Evolutionary conservation across 2,888 invertebrate species (phyloP), one percentile per base, ranked within the genome.

Genomic region (Liposcelis brunnea): DNA sequence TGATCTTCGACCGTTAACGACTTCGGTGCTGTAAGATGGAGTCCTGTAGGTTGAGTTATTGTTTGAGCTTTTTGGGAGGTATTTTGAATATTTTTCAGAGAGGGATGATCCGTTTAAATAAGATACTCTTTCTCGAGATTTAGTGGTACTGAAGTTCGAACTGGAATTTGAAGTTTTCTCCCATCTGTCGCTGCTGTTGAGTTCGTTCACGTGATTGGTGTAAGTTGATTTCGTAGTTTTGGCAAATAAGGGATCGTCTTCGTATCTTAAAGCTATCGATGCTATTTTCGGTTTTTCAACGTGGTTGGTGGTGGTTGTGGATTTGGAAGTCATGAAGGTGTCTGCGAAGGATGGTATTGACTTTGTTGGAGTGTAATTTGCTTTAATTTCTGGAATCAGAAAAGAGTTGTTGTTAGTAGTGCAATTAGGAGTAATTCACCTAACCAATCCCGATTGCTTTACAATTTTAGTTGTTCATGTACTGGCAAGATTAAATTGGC

Each of bases 191-290:
- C 8, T 26, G 4, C 15, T 18, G n/a, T n/a, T n/a, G n/a, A n/a
- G n/a, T n/a, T n/a, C n/a, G n/a, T n/a, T n/a, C 19, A n/a, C 18
- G 16, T 21, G 40, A 19, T n/a, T 40, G 5, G 14, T 35, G 16
- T 35, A 35, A 7, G 35, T 14, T 10, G 35, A 35, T 15, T 35
- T 35, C 31, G 21, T 37, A 19, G 8, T 33, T 43, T 34, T 12
- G 26, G 26, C 26, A 19, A 40, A 40, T 21, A 19, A n/a, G 12
- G 40, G 37, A 26, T 50, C 45, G n/a, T 48, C 51, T 26, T 50
- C 49, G 42, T 51, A 51, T 7, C 45, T 48, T 6, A 54, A 46
- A 14, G 53, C 50, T 18, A 54, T 52, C 3, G 54, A 54, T 2
- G 53, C 52, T 26, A 53, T 51, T 42, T 49, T 49, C 7, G 54